Base-by-base conservation (phyloP, 2,797 vertebrate genomes). In the Jordanella pulchra region DNA sequence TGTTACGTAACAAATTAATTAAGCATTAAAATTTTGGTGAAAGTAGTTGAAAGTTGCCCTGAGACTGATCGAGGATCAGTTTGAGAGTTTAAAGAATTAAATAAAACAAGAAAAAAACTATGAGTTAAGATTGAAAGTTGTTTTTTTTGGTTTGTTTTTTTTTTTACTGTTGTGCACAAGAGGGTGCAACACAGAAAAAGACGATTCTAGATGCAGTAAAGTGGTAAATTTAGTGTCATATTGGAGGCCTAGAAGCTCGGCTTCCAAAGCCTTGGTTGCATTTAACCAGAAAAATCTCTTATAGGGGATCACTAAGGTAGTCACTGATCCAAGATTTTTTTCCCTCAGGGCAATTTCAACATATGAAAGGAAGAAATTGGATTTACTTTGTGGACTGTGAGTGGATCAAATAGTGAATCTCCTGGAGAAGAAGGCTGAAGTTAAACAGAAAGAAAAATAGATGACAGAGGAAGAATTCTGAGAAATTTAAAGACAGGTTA, bases 401-500 rank as follows among this genome's bases (percentile, higher is more conserved):
- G 42, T 6, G 1, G 7, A 66, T 27, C 7, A n/a, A 27, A 23
- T 44, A 25, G 55, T 55, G 28, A 3, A 63, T 42, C 17, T 61
- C n/a, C 51, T 48, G 61, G 72, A 82, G 54, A 42, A 68, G 48
- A 55, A 30, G 2, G 44, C 10, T 25, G 10, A 32, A 63, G 54
- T 30, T 10, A 73, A 69, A 65, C 18, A 18, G 44, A 61, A 76
- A 45, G 47, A 14, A 32, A 45, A 1, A 2, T 0, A 2, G 63
- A 58, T 5, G 63, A 64, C 2, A 44, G 9, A 23, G 42, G 42
- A 39, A n/a, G 14, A 23, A 1, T 63, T 30, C n/a, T 71, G 72
- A 78, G 75, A 78, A 79, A 84, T 87, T 89, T 81, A 78, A 85
- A 78, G 79, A 85, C 86, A 65, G 81, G 83, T 85, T 73, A 50